phyloP scores from a whole-genome alignment of 2,888 invertebrate genomes.

The Drosophila subquinaria region DNA sequence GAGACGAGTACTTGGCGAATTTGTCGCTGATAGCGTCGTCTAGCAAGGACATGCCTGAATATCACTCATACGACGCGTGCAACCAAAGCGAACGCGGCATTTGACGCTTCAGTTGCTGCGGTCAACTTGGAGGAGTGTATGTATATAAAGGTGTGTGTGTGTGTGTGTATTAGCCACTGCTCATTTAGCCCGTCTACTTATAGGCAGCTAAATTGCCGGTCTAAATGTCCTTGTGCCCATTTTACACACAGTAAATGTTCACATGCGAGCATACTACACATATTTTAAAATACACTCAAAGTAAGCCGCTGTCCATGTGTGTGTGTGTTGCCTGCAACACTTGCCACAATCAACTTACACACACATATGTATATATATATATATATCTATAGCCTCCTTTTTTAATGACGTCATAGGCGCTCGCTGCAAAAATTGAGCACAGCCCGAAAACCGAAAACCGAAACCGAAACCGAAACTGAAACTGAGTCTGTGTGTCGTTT shows the following conservation, averaged over 20 bases:
- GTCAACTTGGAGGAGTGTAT: background rate
- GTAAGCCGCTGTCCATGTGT: constrained; percentile 42
- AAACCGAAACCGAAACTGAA: constrained; percentile 14
- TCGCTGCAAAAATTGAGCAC: constrained; percentile 50
- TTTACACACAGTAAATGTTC: constrained; percentile 49
- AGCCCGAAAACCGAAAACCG: constrained; percentile 15
- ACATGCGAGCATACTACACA: constrained; percentile 10
- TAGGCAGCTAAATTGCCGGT: constrained; percentile 60
- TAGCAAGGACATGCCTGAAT: constrained; percentile 16
- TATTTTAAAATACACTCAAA: constrained; percentile 54
- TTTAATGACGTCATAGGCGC: constrained; percentile 65
- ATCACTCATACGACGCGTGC: constrained; percentile 54
- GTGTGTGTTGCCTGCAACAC: constrained; percentile 19
- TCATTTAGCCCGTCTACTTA: constrained; percentile 60
- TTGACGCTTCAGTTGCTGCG: constrained; percentile 51
- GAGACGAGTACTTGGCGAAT: background rate
- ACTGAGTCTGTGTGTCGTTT: constrained; percentile 23
- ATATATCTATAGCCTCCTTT: constrained; percentile 16
- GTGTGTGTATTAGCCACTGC: constrained; percentile 42
- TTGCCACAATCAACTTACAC: constrained; percentile 14
- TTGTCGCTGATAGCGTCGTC: constrained; percentile 33
- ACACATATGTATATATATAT: constrained; percentile 2
- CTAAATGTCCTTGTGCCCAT: constrained; percentile 72
- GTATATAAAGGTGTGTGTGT: constrained; percentile 1
- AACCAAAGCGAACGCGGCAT: constrained; percentile 23